Base-by-base conservation (phyloP, 2,888 invertebrate genomes). In the Microchrysa polita region DNA sequence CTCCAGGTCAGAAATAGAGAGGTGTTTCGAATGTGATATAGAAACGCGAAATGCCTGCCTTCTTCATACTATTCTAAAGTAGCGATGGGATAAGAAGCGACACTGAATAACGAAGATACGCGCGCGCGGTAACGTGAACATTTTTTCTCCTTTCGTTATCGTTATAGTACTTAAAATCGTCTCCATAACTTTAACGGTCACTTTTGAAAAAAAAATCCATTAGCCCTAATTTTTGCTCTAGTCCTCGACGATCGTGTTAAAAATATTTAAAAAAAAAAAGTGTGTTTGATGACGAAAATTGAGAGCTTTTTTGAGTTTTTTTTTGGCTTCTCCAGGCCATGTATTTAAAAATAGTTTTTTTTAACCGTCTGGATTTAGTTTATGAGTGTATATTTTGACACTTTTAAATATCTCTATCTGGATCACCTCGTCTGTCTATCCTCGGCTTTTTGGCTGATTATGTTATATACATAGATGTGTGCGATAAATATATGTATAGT, bases 1-100 rank as follows among this genome's bases (percentile, higher is more conserved):
- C 79, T 79, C 79, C 79, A 79, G 79, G 79, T 79, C 79, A 79
- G 78, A 79, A 79, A 79, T 79, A 79, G 79, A 79, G 79, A 79
- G 78, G 77, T 77, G 65, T 67, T 81, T 80, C 80, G 78, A 82
- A 81, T 79, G 79, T 77, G 76, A 74, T 79, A 79, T 61, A 71
- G 44, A 74, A 72, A 74, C 74, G 72, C 65, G 72, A 72, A 74
- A 73, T 73, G 61, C 63, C 61, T 73, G 61, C 63, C 61, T 67
- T 53, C 74, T 72, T 73, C 65, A n/a, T n/a, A 74, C 73, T 75
- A 74, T 74, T 75, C 63, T 59, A 74, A n/a, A 74, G 69, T 61
- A 71, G 74, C 73, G 74, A 76, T 74, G 74, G 76, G 74, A 74
- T 69, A 75, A 75, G 61, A 60, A 65, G n/a, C n/a, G 65, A 48